phyloP scores from a whole-genome alignment of 2,888 invertebrate species.

The Agriopis leucophaearia region DNA sequence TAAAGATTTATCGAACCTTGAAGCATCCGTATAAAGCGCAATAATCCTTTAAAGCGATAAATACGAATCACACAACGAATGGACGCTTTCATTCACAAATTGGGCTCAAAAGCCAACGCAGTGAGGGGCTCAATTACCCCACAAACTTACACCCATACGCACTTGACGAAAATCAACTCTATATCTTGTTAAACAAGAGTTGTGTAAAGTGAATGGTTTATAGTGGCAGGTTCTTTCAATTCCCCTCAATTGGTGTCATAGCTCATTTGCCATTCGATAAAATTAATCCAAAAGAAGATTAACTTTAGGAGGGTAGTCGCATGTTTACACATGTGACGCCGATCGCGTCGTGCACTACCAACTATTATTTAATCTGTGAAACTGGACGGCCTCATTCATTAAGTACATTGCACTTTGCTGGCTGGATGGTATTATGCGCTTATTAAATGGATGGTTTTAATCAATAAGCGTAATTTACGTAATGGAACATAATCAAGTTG shows the following conservation, averaged over 20 bases:
- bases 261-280: conserved; percentile 85
- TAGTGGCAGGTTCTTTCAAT: conserved; percentile 60
- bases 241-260: conserved; percentile 75
- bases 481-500: conserved; percentile 56
- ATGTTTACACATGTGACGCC: conserved; percentile 73
- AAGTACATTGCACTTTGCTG: conserved; percentile 68
- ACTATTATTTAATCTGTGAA: conserved; percentile 13
- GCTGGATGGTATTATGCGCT: conserved; percentile 2
- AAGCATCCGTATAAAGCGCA: conserved; percentile 38
- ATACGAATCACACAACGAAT: conserved; percentile 61
- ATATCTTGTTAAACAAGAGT: conserved; percentile 47
- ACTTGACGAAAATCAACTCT: conserved; percentile 54
- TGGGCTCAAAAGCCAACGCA: conserved; percentile 80
- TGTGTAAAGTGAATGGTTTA: conserved; percentile 41
- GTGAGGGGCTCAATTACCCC: conserved; percentile 61
- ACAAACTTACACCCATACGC: conserved; percentile 42
- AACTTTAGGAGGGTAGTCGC: conserved; percentile 62
- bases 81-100: conserved; percentile 77
- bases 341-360: conserved; percentile 41
- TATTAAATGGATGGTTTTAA: conserved; percentile 54
- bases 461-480: conserved; percentile 63
- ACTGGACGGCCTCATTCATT: conserved; percentile 21
- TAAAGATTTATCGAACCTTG: conserved; percentile 45
- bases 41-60: conserved; percentile 60
- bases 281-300: conserved; percentile 81